These are phyloP conservation scores for Spinus olivaceus DNA, from an alignment of 2,797 vertebrate species.

Conservation along the genomic window DNA sequence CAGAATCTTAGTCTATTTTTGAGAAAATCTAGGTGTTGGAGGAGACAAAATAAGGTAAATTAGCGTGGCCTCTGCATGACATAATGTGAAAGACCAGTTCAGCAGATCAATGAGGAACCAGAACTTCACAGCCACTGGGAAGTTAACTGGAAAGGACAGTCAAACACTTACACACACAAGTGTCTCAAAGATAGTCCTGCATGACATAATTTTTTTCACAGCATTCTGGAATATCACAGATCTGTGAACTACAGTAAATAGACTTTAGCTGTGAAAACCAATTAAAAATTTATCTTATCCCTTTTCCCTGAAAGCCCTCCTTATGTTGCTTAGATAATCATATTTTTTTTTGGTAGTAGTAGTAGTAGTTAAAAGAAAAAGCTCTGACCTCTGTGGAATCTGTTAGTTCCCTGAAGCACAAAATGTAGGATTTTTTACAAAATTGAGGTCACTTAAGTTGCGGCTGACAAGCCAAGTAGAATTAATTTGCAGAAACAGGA, in stretches of 20 bases:
- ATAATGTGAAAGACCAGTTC: not conserved
- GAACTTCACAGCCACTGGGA: not conserved
- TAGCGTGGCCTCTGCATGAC: not conserved
- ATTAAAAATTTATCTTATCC: not conserved
- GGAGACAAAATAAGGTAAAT: not conserved
- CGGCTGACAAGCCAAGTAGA: not conserved
- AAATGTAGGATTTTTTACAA: not conserved
- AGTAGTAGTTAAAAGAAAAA: not conserved
- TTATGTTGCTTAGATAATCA: not conserved
- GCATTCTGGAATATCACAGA: not conserved
- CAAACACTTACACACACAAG: not conserved
- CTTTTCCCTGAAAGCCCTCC: not conserved
- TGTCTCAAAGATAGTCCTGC: not conserved
- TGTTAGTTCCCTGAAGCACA: not conserved
- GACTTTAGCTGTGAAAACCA: not conserved
- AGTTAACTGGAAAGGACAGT: not conserved
- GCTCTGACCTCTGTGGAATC: not conserved
- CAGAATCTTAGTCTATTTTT: not conserved
- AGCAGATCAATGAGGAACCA: not conserved
- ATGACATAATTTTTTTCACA: too few species aligned
- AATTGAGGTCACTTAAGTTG: not conserved
- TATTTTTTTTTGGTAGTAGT: not conserved
- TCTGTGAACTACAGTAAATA: not conserved
- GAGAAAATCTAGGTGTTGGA: not conserved
- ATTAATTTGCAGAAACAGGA: constrained; percentile 11